Evolutionary conservation across 2,888 invertebrate species (phyloP).

Genomic region (Drosophila anomelani): DNA sequence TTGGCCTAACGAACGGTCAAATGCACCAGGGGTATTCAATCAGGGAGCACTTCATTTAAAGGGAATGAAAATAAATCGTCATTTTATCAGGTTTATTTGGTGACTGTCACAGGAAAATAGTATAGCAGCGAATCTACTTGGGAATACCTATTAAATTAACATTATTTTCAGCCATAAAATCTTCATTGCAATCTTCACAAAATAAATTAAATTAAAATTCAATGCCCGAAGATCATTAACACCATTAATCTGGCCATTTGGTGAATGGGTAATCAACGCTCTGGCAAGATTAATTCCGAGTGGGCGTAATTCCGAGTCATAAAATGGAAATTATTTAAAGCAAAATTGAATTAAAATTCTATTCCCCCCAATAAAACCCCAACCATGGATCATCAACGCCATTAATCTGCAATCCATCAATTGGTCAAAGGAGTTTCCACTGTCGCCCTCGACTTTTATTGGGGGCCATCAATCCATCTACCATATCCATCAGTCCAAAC

Average conservation of each 20-base stretch:
- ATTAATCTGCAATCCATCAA: conserved; percentile 40
- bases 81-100: background rate
- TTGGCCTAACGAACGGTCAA: conserved; percentile 20
- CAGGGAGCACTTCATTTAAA: background rate
- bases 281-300: background rate
- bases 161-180: conserved; percentile 2
- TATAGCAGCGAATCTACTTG: background rate
- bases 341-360: conserved; percentile 32
- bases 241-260: conserved; percentile 13
- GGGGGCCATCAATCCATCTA: conserved; percentile 37
- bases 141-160: background rate
- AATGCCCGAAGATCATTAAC: background rate
- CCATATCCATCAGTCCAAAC: conserved; percentile 15
- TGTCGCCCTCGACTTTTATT: conserved; percentile 36
- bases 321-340: conserved; percentile 6
- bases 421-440: conserved; percentile 23
- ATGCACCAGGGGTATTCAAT: conserved; percentile 34
- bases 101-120: background rate
- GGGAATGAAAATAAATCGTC: conserved; percentile 22
- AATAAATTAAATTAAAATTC: conserved; percentile 7
- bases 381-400: conserved; percentile 29
- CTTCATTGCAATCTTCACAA: background rate
- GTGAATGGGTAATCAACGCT: conserved; percentile 16
- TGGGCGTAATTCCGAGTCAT: conserved; percentile 3
- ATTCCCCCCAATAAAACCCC: conserved; percentile 6